Conservation (phyloP, 2,888 invertebrate genomes). For the Rhingia campestris region DNA sequence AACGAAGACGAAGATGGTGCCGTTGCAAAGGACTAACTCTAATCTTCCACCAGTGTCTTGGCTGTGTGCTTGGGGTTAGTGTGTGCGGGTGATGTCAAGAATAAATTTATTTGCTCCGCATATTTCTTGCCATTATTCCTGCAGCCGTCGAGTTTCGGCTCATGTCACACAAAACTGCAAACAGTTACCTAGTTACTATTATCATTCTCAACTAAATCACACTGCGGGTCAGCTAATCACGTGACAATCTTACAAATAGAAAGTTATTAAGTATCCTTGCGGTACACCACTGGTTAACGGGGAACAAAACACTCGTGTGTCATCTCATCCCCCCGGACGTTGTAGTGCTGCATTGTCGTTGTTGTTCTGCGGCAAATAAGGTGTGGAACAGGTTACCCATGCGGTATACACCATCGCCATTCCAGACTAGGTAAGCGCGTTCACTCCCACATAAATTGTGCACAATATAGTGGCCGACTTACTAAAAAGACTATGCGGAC, state of each 20-base stretch:
- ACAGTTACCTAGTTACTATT: constrained; percentile 67
- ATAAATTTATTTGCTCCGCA: constrained; percentile 68
- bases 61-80: too few species aligned
- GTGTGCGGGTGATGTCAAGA: constrained; percentile 55
- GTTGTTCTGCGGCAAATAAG: constrained; percentile 26
- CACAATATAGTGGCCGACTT: constrained; percentile 61
- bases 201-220: constrained; percentile 70
- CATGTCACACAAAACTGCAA: constrained; percentile 53
- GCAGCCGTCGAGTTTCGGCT: constrained; percentile 11
- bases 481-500: neutral
- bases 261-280: constrained; percentile 72
- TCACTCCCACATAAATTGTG: constrained; percentile 70
- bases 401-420: constrained; percentile 6
- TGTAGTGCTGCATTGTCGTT: neutral
- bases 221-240: constrained; percentile 70
- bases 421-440: constrained; percentile 28
- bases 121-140: constrained; percentile 33
- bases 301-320: constrained; percentile 54
- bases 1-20: constrained; percentile 31
- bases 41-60: constrained; percentile 24
- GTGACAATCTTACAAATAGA: constrained; percentile 73
- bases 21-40: constrained; percentile 35
- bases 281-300: constrained; percentile 58
- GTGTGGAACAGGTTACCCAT: constrained; percentile 57
- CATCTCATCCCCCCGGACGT: constrained; percentile 1